Conservation (phyloP, 23 tunicate genomes). For the Phallusia fumigata region DNA sequence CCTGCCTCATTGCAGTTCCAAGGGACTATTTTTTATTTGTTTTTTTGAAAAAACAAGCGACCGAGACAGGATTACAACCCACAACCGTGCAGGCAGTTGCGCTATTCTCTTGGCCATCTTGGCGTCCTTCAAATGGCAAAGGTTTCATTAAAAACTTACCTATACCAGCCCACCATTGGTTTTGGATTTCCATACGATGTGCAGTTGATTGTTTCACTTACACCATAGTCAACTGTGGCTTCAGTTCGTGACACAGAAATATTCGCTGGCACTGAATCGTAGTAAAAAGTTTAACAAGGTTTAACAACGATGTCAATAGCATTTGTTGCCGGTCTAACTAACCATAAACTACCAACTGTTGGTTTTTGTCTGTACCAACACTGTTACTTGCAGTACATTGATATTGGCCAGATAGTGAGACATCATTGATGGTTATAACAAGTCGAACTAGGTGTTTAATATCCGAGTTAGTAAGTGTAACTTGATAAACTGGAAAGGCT, state of each 20-base stretch:
- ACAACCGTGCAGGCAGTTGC: too few relatives aligned
- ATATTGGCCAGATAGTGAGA: not conserved
- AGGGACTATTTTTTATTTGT: not conserved
- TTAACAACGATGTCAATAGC: too few relatives aligned
- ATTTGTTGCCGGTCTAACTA: not conserved
- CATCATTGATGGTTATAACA: not conserved
- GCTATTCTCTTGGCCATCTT: too few relatives aligned
- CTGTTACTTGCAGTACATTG: not conserved
- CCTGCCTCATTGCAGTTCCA: too few relatives aligned
- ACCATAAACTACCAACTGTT: not conserved
- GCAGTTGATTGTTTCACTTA: not conserved
- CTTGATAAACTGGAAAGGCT: not conserved
- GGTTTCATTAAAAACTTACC: not conserved
- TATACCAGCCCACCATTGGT: not conserved
- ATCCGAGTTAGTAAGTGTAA: not conserved
- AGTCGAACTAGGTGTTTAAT: not conserved
- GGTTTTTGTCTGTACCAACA: not conserved
- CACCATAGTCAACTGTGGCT: not conserved
- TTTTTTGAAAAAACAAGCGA: too few relatives aligned
- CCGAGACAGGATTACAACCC: too few relatives aligned
- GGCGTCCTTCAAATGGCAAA: too few relatives aligned
- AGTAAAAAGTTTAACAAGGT: too few relatives aligned
- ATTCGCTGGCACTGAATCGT: not conserved
- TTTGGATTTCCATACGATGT: constrained; percentile 1
- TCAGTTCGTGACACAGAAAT: not conserved